A percentile compares a stretch with the other conserved stretches of the same genome.
phyloP scores from a whole-genome alignment of 2,888 invertebrate species.

The Linhomoeus sp. region DNA sequence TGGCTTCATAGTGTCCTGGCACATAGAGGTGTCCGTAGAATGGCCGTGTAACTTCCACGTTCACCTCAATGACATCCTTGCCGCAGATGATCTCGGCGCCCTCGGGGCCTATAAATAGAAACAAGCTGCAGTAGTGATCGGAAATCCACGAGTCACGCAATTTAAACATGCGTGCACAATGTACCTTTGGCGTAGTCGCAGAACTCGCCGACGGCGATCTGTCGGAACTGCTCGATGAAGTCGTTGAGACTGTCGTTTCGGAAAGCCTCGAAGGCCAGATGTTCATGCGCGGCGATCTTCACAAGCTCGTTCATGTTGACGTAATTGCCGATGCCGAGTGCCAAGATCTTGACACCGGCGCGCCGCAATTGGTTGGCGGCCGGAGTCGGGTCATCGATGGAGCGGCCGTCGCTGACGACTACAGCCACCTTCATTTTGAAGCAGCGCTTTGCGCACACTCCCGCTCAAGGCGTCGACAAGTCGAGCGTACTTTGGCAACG shows the following conservation, averaged over 20 bases:
- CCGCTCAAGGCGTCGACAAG: too few species aligned
- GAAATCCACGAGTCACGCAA: not conserved
- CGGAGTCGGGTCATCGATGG: constrained; percentile 11
- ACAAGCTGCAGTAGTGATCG: not conserved
- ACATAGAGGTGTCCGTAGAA: constrained; percentile 14
- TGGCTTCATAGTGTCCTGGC: constrained; percentile 9
- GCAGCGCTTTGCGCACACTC: not conserved
- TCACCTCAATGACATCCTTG: constrained; percentile 7
- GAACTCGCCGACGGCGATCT: constrained; percentile 12
- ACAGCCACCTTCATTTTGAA: constrained; percentile 9
- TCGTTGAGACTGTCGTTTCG: constrained; percentile 10
- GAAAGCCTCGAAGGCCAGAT: constrained; percentile 10
- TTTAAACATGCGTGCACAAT: not conserved
- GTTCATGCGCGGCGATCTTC: constrained; percentile 10
- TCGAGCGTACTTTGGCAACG: constrained; percentile 6
- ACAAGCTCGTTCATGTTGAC: constrained; percentile 11
- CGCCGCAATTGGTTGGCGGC: constrained; percentile 8
- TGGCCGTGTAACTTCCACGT: constrained; percentile 9
- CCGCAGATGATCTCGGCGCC: constrained; percentile 13
- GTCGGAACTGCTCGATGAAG: constrained; percentile 10
- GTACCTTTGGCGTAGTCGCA: constrained; percentile 10
- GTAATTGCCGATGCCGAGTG: constrained; percentile 15
- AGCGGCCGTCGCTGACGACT: constrained; percentile 14
- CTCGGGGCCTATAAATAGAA: constrained; percentile 4
- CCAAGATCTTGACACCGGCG: constrained; percentile 9